Conservation (phyloP, 2,888 invertebrate genomes). For the Caradrina kadenii region DNA sequence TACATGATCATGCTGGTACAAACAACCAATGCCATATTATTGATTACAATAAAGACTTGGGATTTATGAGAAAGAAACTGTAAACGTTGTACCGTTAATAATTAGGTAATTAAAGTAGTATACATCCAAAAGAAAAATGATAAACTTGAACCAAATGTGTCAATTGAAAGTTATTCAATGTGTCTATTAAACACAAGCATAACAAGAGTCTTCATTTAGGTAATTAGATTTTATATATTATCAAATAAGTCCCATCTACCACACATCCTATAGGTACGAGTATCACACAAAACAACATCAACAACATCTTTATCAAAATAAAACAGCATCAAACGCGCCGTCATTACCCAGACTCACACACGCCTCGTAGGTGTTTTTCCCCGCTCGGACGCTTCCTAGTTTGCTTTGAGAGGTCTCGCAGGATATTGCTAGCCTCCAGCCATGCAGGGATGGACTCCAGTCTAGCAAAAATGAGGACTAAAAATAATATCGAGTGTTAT, state of each 20-base stretch:
- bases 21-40: too few relatives aligned
- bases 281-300: too few relatives aligned
- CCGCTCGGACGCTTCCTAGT: slow-evolving; percentile 70
- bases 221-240: too few relatives aligned
- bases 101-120: too few relatives aligned
- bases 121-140: neutral
- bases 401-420: slow-evolving; percentile 69
- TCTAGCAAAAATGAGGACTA: slow-evolving; percentile 44
- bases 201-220: too few relatives aligned
- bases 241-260: neutral
- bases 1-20: too few relatives aligned
- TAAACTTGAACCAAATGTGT: neutral
- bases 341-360: slow-evolving; percentile 7
- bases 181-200: neutral
- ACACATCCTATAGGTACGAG: neutral
- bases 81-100: too few relatives aligned
- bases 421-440: slow-evolving; percentile 79
- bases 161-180: neutral
- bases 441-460: slow-evolving; percentile 43
- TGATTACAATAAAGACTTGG: too few relatives aligned
- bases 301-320: neutral
- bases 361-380: slow-evolving; percentile 67
- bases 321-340: slow-evolving; percentile 30
- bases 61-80: too few relatives aligned
- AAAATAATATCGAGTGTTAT: slow-evolving; percentile 54